Conservation (phyloP, 2,797 vertebrate genomes). For the Lateolabrax maculatus region DNA sequence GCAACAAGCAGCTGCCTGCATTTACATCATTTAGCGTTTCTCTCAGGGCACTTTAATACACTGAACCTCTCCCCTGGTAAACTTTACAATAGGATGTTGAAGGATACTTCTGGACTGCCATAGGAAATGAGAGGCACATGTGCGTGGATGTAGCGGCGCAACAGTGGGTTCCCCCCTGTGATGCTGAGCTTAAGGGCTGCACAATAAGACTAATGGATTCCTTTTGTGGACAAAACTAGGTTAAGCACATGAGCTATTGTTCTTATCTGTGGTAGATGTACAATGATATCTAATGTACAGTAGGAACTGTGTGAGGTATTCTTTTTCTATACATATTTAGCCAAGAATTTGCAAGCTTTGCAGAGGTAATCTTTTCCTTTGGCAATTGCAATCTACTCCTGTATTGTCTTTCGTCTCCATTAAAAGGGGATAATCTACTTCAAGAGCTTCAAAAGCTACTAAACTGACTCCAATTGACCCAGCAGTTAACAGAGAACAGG, state of each 20-base stretch:
- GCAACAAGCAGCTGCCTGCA: conserved; percentile 94
- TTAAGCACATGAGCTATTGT: conserved; percentile 78
- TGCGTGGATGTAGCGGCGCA: conserved; percentile 69
- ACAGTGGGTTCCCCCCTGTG: conserved; percentile 66
- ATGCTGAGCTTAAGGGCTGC: conserved; percentile 75
- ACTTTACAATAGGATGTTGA: conserved; percentile 89
- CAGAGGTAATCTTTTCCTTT: conserved; percentile 72
- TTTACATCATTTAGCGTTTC: conserved; percentile 88
- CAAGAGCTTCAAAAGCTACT: conserved; percentile 90
- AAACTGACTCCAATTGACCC: conserved; percentile 97
- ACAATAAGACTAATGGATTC: conserved; percentile 84
- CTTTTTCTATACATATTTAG: conserved; percentile 51
- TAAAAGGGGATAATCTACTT: conserved; percentile 84
- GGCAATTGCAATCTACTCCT: conserved; percentile 63
- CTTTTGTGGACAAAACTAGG: conserved; percentile 78
- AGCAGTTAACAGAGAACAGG: conserved; percentile 89
- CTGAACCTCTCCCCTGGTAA: conserved; percentile 88
- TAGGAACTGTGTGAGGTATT: conserved; percentile 58
- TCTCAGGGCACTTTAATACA: conserved; percentile 91
- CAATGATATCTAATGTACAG: conserved; percentile 48
- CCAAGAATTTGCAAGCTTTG: conserved; percentile 57
- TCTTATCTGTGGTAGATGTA: conserved; percentile 67
- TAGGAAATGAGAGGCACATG: conserved; percentile 87
- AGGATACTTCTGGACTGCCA: conserved; percentile 82
- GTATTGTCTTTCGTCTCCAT: conserved; percentile 83